These are phyloP conservation scores for Astatoreochromis straeleni DNA, from an alignment of 2,113 vertebrate species.

Conservation along the genomic window DNA sequence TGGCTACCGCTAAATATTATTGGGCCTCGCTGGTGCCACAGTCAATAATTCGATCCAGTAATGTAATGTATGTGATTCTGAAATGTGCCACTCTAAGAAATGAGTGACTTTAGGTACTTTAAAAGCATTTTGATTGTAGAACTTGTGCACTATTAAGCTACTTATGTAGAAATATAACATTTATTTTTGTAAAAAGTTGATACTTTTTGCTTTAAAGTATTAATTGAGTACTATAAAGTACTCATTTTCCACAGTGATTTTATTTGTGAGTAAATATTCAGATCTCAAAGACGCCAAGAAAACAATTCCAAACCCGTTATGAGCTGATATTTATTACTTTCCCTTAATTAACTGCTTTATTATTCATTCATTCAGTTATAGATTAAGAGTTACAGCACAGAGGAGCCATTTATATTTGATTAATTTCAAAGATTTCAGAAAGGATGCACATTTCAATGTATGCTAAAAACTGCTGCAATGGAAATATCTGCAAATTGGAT, in stretches of 20 bases:
- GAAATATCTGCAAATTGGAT: background rate
- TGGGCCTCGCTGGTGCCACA: background rate
- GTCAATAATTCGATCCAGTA: background rate
- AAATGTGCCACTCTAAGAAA: background rate
- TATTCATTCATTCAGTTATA: background rate
- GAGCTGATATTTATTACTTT: background rate
- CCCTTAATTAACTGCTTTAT: accelerated
- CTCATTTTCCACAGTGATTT: background rate
- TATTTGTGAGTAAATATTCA: background rate
- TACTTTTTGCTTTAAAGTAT: background rate
- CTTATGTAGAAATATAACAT: background rate
- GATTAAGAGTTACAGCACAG: background rate
- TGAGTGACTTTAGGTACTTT: background rate
- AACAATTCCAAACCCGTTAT: background rate
- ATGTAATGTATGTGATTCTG: background rate
- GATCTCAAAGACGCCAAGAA: accelerated
- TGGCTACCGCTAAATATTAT: background rate
- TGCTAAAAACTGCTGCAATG: background rate
- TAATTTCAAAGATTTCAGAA: background rate
- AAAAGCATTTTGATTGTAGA: background rate
- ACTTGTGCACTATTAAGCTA: background rate
- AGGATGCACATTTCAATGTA: accelerated
- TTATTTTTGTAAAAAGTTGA: background rate
- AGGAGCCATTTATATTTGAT: accelerated
- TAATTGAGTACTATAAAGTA: background rate